Percentiles rank a stretch among this genome's conserved stretches.
These are phyloP conservation scores for Speoplatyrhinus poulsoni DNA, from an alignment of 2,113 vertebrate species.

Conservation along the genomic window DNA sequence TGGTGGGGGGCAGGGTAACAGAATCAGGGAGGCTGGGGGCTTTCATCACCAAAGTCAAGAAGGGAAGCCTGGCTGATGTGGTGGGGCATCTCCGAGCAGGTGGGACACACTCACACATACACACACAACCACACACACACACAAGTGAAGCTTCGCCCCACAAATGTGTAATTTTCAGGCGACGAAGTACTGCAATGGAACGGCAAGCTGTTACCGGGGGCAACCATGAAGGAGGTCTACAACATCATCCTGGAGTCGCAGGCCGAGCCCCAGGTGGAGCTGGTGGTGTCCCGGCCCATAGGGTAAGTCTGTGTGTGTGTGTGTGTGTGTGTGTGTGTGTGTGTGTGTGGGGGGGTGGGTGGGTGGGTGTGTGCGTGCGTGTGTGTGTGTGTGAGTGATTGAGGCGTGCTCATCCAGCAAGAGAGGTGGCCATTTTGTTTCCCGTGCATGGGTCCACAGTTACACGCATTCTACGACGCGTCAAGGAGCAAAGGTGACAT, in stretches of 20 bases:
- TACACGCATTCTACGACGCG: no score
- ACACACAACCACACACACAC: no score
- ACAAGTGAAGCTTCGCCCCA: no score
- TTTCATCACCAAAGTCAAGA: slow-evolving; percentile 99
- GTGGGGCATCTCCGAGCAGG: slow-evolving; percentile 97
- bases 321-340: no score
- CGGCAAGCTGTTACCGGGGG: slow-evolving; percentile 93
- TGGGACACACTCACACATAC: slow-evolving; percentile 57
- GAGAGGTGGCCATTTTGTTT: no score
- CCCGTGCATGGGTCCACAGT: no score
- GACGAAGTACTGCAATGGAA: slow-evolving; percentile 99
- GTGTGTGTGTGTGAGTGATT: no score
- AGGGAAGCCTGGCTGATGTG: slow-evolving; percentile 96
- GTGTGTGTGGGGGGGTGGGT: no score
- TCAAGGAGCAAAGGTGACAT: no score
- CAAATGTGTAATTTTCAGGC: slow-evolving; percentile 71
- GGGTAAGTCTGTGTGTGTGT: slow-evolving; percentile 81
- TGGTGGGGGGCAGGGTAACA: slow-evolving; percentile 96
- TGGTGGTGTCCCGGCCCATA: slow-evolving; percentile 98
- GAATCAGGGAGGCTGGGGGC: slow-evolving; percentile 96
- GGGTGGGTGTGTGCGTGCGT: no score
- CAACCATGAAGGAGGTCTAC: slow-evolving; percentile 99
- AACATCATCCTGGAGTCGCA: slow-evolving; percentile 99
- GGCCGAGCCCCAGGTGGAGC: slow-evolving; percentile 97
- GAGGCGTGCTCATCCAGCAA: no score